phyloP scores from a whole-genome alignment of 2,113 vertebrate species.

The Pluvialis apricaria region DNA sequence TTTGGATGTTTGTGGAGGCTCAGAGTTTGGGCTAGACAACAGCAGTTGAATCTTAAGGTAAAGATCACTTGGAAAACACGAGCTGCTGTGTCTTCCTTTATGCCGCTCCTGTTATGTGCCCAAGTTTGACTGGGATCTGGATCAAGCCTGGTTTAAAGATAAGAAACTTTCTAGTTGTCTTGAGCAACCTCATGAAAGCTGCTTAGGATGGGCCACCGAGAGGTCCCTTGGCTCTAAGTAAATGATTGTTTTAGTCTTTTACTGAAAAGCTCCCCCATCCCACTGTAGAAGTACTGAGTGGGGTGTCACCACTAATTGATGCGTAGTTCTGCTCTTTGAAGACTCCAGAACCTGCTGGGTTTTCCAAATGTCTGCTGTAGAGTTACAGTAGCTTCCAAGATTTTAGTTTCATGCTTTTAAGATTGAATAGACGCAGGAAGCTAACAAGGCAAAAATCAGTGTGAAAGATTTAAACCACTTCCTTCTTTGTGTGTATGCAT shows the following conservation, averaged over 20 bases:
- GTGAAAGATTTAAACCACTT: not conserved
- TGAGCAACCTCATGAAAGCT: not conserved
- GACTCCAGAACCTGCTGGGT: not conserved
- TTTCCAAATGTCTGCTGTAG: not conserved
- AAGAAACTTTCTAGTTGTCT: not conserved
- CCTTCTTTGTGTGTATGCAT: not conserved
- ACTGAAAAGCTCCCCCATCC: not conserved
- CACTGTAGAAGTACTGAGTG: not conserved
- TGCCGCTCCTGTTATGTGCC: not conserved
- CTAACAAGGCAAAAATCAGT: not conserved
- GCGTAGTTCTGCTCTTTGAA: not conserved
- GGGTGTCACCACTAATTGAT: too few species aligned
- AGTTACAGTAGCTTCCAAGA: not conserved
- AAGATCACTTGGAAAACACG: not conserved
- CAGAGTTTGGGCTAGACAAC: not conserved
- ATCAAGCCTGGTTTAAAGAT: not conserved
- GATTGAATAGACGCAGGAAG: not conserved
- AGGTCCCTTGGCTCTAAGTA: not conserved
- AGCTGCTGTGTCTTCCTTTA: not conserved
- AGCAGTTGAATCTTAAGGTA: not conserved
- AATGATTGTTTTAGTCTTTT: not conserved
- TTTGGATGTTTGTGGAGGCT: not conserved
- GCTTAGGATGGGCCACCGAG: not conserved
- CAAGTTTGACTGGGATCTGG: not conserved
- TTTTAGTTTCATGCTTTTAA: not conserved